Percentiles rank a stretch among this genome's conserved stretches.
Conservation (phyloP, 2,888 invertebrate species). For the Melolontha melolontha region DNA sequence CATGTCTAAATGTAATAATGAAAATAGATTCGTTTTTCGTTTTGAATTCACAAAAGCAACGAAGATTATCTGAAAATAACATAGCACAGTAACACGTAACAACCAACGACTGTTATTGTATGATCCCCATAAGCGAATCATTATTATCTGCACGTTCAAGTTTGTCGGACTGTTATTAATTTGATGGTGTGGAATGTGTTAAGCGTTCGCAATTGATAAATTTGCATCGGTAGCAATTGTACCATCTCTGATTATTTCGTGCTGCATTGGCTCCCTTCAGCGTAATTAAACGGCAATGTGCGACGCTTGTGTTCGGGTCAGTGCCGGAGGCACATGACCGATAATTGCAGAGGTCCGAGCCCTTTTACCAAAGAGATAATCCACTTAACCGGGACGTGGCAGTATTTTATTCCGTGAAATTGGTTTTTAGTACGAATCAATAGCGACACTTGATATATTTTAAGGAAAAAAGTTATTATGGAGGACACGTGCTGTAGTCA, state of each 20-base stretch:
- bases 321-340: slow-evolving; percentile 31
- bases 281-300: slow-evolving; percentile 16
- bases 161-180: not conserved
- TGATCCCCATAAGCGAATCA: too few species aligned
- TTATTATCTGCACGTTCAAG: not conserved
- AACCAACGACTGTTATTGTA: too few species aligned
- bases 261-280: slow-evolving; percentile 11
- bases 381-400: slow-evolving; percentile 11
- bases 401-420: slow-evolving; percentile 6
- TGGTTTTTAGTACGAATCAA: slow-evolving; percentile 10
- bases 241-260: slow-evolving; percentile 2
- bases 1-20: too few species aligned
- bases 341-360: slow-evolving; percentile 33
- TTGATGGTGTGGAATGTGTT: not conserved
- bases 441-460: not conserved
- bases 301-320: slow-evolving; percentile 19
- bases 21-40: too few species aligned
- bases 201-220: not conserved
- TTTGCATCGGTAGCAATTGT: not conserved
- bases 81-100: too few species aligned
- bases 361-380: slow-evolving; percentile 26
- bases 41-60: too few species aligned
- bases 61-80: too few species aligned
- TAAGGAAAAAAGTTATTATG: not conserved
- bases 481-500: not conserved